A percentile compares a stretch with the other conserved stretches of the same genome.
phyloP scores from a whole-genome alignment of 2,888 invertebrate genomes.

The Geophilus truncorum region DNA sequence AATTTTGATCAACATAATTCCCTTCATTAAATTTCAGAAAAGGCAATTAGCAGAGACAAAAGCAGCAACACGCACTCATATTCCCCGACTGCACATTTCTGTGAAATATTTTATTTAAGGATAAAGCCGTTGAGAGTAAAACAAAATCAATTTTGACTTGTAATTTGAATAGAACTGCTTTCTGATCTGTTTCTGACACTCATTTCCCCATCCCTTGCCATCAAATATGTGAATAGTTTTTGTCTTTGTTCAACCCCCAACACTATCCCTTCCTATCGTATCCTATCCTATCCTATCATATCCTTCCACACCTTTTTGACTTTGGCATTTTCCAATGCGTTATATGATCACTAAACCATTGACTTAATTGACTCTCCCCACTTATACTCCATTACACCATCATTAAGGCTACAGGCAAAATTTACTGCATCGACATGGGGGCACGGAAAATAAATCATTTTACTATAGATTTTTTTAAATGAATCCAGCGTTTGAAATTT shows the following conservation, averaged over 20 bases:
- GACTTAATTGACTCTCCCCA: conserved; percentile 13
- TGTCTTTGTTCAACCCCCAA: neutral
- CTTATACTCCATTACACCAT: conserved; percentile 7
- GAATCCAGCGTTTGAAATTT: neutral
- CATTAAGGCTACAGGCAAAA: neutral
- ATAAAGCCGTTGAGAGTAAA: neutral
- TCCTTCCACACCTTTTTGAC: neutral
- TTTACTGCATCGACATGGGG: neutral
- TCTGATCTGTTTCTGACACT: neutral
- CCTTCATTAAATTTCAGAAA: neutral
- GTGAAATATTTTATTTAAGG: neutral
- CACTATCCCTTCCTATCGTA: too few species aligned
- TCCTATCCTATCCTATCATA: too few species aligned
- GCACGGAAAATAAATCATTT: neutral
- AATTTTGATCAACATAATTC: neutral
- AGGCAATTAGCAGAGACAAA: conserved; percentile 8
- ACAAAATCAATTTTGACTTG: neutral
- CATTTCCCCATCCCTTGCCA: too few species aligned
- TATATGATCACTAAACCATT: neutral
- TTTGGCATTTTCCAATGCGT: neutral
- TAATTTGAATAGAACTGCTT: neutral
- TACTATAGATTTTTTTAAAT: neutral
- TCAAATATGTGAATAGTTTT: neutral
- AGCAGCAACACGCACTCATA: neutral
- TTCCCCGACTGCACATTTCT: neutral